Conservation (phyloP, 2,888 invertebrate species). For the Slavum lentiscoides region DNA sequence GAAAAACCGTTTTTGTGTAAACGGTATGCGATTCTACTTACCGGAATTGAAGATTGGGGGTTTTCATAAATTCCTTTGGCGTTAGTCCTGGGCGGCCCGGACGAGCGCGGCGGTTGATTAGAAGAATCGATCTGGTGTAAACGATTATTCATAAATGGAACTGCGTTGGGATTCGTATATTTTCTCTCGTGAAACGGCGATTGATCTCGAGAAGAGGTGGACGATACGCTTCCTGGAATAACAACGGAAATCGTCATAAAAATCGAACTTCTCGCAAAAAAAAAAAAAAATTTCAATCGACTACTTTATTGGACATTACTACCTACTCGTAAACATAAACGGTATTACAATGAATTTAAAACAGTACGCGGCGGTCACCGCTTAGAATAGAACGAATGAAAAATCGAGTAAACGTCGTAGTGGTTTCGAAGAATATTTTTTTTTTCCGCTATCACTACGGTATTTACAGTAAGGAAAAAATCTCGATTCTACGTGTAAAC, state of each 20-base stretch:
- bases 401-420: too few relatives aligned
- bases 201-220: slow-evolving; percentile 23
- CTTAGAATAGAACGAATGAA: too few relatives aligned
- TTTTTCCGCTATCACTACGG: too few relatives aligned
- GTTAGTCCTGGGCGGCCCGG: slow-evolving; percentile 41
- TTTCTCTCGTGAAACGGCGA: slow-evolving; percentile 18
- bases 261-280: neutral
- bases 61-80: slow-evolving; percentile 40
- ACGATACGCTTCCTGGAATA: slow-evolving; percentile 26
- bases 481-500: too few relatives aligned
- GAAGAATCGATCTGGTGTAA: slow-evolving; percentile 24
- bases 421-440: too few relatives aligned
- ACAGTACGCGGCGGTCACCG: too few relatives aligned
- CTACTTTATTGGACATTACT: neutral
- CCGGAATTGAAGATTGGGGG: slow-evolving; percentile 30
- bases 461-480: too few relatives aligned
- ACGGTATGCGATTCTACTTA: neutral
- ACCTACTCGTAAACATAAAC: neutral
- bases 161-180: slow-evolving; percentile 27
- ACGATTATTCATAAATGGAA: slow-evolving; percentile 34
- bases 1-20: neutral
- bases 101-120: slow-evolving; percentile 19
- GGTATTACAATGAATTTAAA: too few relatives aligned
- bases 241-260: slow-evolving; percentile 2
- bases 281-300: neutral